Percentiles rank a stretch among this genome's conserved stretches.
These are phyloP conservation scores for Mixornis gularis DNA, from an alignment of 2,113 vertebrate species.

Conservation along the genomic window DNA sequence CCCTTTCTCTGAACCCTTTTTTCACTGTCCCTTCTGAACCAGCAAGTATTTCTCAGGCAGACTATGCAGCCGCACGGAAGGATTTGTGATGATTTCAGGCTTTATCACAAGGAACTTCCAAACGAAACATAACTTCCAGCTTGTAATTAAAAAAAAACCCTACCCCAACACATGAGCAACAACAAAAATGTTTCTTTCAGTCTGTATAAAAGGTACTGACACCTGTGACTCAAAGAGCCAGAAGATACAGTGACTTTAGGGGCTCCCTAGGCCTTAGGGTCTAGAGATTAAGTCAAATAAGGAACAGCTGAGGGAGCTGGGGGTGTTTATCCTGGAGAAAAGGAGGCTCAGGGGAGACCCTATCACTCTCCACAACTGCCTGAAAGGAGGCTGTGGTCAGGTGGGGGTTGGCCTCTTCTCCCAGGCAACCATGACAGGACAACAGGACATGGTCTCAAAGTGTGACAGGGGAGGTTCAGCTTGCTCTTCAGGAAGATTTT, in stretches of 20 bases:
- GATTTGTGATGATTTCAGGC: neutral
- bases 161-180: neutral
- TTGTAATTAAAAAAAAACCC: neutral
- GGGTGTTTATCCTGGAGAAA: neutral
- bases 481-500: neutral
- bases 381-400: accelerated
- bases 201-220: neutral
- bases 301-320: neutral
- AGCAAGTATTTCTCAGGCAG: neutral
- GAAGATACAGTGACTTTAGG: neutral
- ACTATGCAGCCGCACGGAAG: neutral
- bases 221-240: neutral
- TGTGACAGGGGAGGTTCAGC: accelerated
- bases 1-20: accelerated
- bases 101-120: neutral
- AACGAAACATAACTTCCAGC: neutral
- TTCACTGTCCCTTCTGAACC: neutral
- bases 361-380: too few species aligned
- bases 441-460: neutral
- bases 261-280: neutral
- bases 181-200: neutral
- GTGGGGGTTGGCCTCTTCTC: neutral
- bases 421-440: neutral
- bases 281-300: neutral
- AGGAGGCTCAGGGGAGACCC: neutral